A percentile compares a stretch with the other conserved stretches of the same genome.
phyloP scores from a whole-genome alignment of 2,888 invertebrate species.

The Pinctada fucata region DNA sequence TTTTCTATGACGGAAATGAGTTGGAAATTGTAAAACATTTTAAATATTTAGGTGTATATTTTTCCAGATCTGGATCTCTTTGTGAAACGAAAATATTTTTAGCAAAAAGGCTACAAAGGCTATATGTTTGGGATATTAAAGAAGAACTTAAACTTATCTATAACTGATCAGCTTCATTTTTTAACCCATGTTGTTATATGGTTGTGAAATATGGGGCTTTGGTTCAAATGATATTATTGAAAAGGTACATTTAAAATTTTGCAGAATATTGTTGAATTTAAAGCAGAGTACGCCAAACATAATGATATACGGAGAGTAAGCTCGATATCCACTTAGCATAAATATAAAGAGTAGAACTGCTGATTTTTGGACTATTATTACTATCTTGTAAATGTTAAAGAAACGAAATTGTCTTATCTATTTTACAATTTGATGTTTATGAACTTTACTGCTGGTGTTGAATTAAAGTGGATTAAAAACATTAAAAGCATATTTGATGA shows the following conservation, averaged over 20 bases:
- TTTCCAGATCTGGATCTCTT: not conserved
- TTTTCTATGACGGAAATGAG: not conserved
- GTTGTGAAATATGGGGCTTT: slow-evolving; percentile 13
- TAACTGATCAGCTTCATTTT: not conserved
- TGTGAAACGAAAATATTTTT: not conserved
- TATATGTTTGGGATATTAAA: not conserved
- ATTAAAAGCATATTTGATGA: not conserved
- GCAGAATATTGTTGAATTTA: not conserved
- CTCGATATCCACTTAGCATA: not conserved
- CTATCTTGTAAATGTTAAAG: not conserved
- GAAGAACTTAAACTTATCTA: not conserved
- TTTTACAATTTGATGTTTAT: not conserved
- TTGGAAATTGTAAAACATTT: not conserved
- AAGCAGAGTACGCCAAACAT: not conserved
- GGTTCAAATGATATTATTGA: not conserved
- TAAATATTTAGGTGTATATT: not conserved
- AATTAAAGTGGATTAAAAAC: not conserved
- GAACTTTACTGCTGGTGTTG: not conserved
- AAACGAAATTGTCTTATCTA: not conserved
- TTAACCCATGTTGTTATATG: slow-evolving; percentile 4
- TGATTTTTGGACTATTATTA: not conserved
- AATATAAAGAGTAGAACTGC: not conserved
- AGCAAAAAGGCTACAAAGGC: not conserved
- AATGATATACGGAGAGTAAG: slow-evolving; percentile 11
- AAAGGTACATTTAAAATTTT: not conserved